phyloP scores from a whole-genome alignment of 2,113 vertebrate species.

The Oncorhynchus gorbuscha region DNA sequence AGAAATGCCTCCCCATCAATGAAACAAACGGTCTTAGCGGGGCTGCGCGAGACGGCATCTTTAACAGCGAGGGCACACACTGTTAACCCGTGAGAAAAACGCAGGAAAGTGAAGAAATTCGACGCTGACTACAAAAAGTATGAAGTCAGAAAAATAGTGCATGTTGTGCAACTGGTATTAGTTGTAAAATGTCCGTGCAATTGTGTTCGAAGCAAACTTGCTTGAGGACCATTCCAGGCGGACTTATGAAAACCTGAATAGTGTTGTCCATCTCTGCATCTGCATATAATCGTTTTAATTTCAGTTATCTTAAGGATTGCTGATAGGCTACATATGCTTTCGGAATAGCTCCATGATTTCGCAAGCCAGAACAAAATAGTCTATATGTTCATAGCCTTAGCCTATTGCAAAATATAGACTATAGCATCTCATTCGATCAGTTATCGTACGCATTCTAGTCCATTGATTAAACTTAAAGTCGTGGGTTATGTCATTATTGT shows the following conservation, averaged over 20 bases:
- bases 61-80: constrained; percentile 81
- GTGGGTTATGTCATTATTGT: not conserved
- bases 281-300: not conserved
- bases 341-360: constrained; percentile 14
- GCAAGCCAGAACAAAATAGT: not conserved
- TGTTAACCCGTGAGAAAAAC: constrained; percentile 83
- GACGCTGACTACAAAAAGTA: constrained; percentile 9
- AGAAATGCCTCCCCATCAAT: constrained; percentile 97
- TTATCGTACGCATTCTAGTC: not conserved
- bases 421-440: constrained; percentile 2
- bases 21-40: constrained; percentile 89
- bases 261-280: not conserved
- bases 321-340: not conserved
- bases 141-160: not conserved
- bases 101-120: constrained; percentile 66
- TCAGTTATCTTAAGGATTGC: not conserved
- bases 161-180: not conserved
- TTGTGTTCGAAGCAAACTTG: not conserved
- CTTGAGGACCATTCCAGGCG: not conserved
- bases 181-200: not conserved
- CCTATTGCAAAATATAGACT: not conserved
- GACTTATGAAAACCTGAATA: not conserved
- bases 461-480: constrained; percentile 12
- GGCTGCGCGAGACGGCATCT: constrained; percentile 86
- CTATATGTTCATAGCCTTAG: not conserved